These are phyloP conservation scores for Naso thynnoides DNA, from an alignment of 2,797 vertebrate species.

Conservation along the genomic window DNA sequence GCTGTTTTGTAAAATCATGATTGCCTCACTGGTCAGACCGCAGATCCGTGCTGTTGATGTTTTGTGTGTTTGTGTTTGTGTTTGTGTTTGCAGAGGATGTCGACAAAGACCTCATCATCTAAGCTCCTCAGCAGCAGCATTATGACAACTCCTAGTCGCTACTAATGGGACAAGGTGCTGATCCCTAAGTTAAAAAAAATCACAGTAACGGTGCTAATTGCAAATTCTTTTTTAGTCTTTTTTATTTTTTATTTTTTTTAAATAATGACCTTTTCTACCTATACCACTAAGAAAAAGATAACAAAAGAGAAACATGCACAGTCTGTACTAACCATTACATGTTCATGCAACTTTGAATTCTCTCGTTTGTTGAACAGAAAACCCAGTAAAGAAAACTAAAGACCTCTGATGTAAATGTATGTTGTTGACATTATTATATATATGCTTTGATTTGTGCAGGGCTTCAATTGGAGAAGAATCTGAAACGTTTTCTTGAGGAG, in stretches of 20 bases:
- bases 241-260: constrained; percentile 70
- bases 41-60: not conserved
- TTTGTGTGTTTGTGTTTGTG: constrained; percentile 51
- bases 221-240: constrained; percentile 65
- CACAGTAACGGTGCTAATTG: constrained; percentile 94
- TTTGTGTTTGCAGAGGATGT: constrained; percentile 92
- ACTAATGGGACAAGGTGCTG: constrained; percentile 91
- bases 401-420: constrained; percentile 78
- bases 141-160: constrained; percentile 77
- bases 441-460: constrained; percentile 65
- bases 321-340: constrained; percentile 75
- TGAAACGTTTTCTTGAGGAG: constrained; percentile 60
- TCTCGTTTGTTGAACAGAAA: constrained; percentile 56
- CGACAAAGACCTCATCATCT: constrained; percentile 96
- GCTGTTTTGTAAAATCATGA: too few relatives aligned
- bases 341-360: constrained; percentile 61
- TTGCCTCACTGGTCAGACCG: not conserved
- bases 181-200: constrained; percentile 86
- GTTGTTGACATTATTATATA: constrained; percentile 68
- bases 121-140: constrained; percentile 69
- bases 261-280: constrained; percentile 76
- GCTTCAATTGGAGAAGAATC: constrained; percentile 68
- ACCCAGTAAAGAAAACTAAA: constrained; percentile 65
- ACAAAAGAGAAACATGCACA: constrained; percentile 75
- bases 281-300: constrained; percentile 86